Evolutionary conservation across 2,113 vertebrate species (phyloP).

Genomic region (Picathartes gymnocephalus): DNA sequence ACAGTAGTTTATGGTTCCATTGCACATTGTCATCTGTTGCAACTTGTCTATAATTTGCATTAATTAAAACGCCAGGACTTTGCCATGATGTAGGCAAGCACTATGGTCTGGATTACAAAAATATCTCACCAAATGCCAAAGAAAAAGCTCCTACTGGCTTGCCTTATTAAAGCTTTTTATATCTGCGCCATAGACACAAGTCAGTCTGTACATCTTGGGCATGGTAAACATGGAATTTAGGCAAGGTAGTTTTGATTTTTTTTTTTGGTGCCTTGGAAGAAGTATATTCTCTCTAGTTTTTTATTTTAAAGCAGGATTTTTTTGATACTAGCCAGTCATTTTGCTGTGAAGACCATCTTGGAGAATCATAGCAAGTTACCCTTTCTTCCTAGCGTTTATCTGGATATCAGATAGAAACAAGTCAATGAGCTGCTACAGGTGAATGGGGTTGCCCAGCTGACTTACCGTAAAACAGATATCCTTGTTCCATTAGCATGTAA

Average conservation of each 20-base stretch:
- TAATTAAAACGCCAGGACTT: neutral
- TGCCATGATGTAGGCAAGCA: neutral
- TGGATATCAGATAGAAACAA: neutral
- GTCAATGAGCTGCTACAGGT: fast-evolving
- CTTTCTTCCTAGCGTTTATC: neutral
- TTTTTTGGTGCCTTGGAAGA: neutral
- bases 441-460: neutral
- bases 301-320: neutral
- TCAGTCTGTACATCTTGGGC: neutral
- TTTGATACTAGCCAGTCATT: neutral
- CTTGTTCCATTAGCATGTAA: neutral
- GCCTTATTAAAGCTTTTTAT: neutral
- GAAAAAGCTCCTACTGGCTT: neutral
- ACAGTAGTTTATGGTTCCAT: neutral
- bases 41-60: neutral
- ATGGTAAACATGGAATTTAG: neutral
- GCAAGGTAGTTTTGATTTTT: neutral
- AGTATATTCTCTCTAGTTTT: neutral
- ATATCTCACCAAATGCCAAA: neutral
- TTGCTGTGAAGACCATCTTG: neutral
- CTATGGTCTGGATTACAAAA: neutral
- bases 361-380: neutral
- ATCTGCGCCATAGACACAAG: neutral
- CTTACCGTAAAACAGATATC: neutral
- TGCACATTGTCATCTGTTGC: neutral